A percentile compares a stretch with the other conserved stretches of the same genome.
Conservation (phyloP, 2,113 vertebrate species). For the Danionella cerebrum region DNA sequence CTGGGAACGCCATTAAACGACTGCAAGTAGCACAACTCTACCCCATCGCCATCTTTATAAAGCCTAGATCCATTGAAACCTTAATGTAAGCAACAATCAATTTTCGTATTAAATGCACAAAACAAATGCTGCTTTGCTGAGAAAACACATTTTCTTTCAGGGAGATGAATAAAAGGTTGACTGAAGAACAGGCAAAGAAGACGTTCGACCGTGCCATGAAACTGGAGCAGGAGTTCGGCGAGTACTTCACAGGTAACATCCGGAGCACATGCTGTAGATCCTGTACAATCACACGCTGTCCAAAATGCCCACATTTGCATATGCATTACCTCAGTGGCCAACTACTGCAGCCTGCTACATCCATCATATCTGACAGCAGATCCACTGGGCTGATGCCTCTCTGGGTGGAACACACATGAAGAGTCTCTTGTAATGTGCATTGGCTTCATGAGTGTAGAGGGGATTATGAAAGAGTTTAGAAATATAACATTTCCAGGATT, state of each 20-base stretch:
- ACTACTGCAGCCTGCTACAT: not conserved
- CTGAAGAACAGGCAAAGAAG: conserved; percentile 95
- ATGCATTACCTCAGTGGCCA: conserved; percentile 7
- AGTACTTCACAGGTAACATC: conserved; percentile 90
- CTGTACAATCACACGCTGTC: not conserved
- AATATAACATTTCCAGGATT: too few relatives aligned
- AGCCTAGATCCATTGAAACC: conserved; percentile 86
- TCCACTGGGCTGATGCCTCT: not conserved
- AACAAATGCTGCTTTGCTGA: not conserved
- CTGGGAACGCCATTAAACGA: conserved; percentile 95
- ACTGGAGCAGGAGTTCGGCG: conserved; percentile 97
- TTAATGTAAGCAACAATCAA: conserved; percentile 76
- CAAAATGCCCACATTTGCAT: conserved; percentile 8
- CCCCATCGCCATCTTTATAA: conserved; percentile 96
- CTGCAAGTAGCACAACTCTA: conserved; percentile 98
- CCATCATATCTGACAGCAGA: conserved; percentile 7
- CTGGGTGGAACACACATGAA: not conserved
- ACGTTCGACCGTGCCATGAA: conserved; percentile 88
- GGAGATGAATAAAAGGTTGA: conserved; percentile 96
- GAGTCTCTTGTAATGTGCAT: conserved; percentile 20
- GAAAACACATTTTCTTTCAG: conserved; percentile 49
- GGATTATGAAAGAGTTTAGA: not conserved
- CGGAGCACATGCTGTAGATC: not conserved
- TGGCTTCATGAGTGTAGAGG: not conserved
- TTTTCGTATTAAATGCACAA: not conserved